Evolutionary conservation across 2,797 vertebrate species (phyloP).

Genomic region (Pelodytes ibericus): DNA sequence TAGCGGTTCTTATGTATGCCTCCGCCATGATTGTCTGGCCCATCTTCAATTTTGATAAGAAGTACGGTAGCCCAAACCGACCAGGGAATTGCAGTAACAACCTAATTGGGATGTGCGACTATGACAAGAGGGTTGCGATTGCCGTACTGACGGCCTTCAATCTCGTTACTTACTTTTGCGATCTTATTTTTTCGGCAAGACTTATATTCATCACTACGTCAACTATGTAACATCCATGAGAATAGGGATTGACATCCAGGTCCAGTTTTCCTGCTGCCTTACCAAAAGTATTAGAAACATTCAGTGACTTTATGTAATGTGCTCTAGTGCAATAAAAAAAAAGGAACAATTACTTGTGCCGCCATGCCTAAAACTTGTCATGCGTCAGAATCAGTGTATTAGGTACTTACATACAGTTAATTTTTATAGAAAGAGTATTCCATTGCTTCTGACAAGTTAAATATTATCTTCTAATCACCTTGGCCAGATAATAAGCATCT

Average conservation of each 20-base stretch:
- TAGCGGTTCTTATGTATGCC: constrained; percentile 83
- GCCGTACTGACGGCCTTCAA: constrained; percentile 67
- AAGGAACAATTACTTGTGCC: not conserved
- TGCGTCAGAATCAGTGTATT: too few relatives aligned
- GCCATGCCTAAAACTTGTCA: not conserved
- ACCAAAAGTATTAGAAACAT: not conserved
- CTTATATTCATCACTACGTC: constrained; percentile 64
- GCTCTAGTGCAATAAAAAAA: not conserved
- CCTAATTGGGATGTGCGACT: fast-evolving
- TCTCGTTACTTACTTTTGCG: constrained; percentile 65
- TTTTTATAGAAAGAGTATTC: too few relatives aligned
- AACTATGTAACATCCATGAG: not conserved
- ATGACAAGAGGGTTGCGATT: constrained; percentile 65
- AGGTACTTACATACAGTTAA: too few relatives aligned
- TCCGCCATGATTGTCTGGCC: constrained; percentile 86
- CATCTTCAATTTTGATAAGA: constrained; percentile 82
- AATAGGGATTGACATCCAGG: not conserved
- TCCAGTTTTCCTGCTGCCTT: not conserved
- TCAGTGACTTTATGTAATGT: not conserved
- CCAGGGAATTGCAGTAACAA: fast-evolving
- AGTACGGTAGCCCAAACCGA: constrained; percentile 42
- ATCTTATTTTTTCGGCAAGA: constrained; percentile 66
- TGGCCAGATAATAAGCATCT: too few relatives aligned
- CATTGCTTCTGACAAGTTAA: too few relatives aligned
- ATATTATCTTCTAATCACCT: too few relatives aligned